phyloP scores from a whole-genome alignment of 2,113 vertebrate species.

The Centropus bengalensis region DNA sequence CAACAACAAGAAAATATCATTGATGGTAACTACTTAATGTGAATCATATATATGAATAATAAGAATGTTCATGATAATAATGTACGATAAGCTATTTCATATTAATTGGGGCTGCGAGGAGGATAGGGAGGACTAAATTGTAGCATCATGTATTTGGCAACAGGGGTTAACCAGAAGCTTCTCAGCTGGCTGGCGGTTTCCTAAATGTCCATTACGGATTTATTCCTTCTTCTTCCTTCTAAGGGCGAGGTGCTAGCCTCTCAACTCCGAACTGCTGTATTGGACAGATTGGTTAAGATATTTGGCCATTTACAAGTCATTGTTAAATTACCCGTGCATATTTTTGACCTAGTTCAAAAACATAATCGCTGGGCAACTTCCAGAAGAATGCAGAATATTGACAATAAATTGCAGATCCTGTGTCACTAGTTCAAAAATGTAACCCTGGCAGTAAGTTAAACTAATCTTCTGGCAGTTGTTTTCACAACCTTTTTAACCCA shows the following conservation, averaged over 20 bases:
- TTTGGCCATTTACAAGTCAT: constrained; percentile 1
- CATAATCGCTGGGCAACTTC: neutral
- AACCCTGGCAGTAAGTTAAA: neutral
- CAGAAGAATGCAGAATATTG: neutral
- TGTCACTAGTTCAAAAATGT: constrained; percentile 15
- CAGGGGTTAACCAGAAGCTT: neutral
- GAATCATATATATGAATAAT: neutral
- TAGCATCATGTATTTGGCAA: neutral
- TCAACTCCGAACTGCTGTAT: neutral
- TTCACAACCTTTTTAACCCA: neutral
- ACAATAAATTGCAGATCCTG: constrained; percentile 15
- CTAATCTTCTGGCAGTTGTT: neutral
- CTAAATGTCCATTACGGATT: neutral
- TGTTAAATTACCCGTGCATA: constrained; percentile 17
- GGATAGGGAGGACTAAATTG: neutral
- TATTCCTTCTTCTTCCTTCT: constrained; percentile 16
- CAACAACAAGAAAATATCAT: neutral
- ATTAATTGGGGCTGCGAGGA: neutral
- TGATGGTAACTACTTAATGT: neutral
- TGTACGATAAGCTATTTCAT: neutral
- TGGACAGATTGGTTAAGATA: neutral
- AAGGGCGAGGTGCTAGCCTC: constrained; percentile 3
- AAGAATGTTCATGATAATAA: neutral
- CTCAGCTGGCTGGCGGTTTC: neutral
- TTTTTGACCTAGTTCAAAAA: constrained; percentile 26